Base-by-base conservation (phyloP, 1,140 invertebrate species). In the Papilio helenus region DNA sequence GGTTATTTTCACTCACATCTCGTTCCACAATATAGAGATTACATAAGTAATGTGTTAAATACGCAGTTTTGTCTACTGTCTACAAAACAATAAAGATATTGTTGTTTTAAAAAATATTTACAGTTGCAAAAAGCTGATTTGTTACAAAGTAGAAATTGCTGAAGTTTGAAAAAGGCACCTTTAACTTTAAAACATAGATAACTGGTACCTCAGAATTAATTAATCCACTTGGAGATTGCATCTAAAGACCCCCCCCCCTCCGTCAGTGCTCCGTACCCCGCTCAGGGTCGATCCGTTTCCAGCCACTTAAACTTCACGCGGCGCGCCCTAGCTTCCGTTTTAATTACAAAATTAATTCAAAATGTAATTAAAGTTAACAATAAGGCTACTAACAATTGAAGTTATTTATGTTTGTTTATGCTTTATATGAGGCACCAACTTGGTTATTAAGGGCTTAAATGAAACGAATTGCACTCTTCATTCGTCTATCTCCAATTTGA, bases 281-380 rank as follows among this genome's bases (percentile, higher is more conserved):
- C 85, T 82, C 83, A 82, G 90, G 93, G 91, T 93, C 93, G 92
- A 93, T 94, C 92, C 89, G 92, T 92, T 94, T 94, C 91, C 92
- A 93, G 93, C 93, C 92, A 94, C 93, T 94, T 94, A 92, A 94
- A 94, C 92, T 94, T 93, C 91, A 93, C 91, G 91, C 93, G 92
- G 87, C 92, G 89, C 91, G 90, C 92, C 90, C 90, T 90, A 93
- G 92, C 92, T 93, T 94, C 93, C 93, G 93, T 93, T 94, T 94
- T 94, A 94, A 94, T 94, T 94, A 94, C 92, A 94, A 94, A 94
- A 94, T 94, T 94, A 94, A 94, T 94, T 94, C 93, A 94, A 93
- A 94, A 94, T 92, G 93, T 94, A 94, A 94, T 94, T 94, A 94
- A 94, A 94, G 90, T 93, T 93, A 93, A 94, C 93, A 94, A 94